A percentile compares a stretch with the other conserved stretches of the same genome.
These are phyloP conservation scores for Lagorchestes hirsutus DNA, from an alignment of 2,797 vertebrate genomes.

Conservation along the genomic window DNA sequence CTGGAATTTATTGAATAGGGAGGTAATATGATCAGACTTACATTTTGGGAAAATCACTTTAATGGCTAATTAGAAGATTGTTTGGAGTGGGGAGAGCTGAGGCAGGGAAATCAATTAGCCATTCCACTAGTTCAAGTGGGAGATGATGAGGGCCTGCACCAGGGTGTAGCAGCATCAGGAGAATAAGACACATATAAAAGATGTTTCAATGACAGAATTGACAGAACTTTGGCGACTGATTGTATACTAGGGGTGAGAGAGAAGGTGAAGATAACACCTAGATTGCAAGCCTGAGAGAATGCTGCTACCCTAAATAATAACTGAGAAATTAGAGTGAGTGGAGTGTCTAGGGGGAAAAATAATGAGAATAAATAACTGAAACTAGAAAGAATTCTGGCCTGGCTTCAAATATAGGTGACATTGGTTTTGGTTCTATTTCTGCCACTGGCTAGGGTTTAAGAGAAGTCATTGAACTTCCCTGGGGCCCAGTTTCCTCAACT, in stretches of 20 bases:
- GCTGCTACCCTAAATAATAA: background rate
- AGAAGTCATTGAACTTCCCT: background rate
- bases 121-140: background rate
- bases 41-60: background rate
- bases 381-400: background rate
- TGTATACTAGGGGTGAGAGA: background rate
- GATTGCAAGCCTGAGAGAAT: background rate
- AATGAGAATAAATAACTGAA: conserved; percentile 15
- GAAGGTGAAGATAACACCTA: background rate
- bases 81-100: background rate
- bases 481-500: background rate
- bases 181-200: background rate
- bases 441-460: background rate
- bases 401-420: background rate
- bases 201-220: background rate
- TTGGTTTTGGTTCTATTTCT: background rate
- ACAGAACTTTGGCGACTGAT: background rate
- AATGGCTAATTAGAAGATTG: too few species aligned
- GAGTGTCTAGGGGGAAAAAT: background rate
- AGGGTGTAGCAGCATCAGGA: too few species aligned
- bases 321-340: background rate
- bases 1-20: background rate
- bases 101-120: background rate
- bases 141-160: background rate
- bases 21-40: background rate